Conservation (phyloP, 2,888 invertebrate species). For the Synergus itoensis region DNA sequence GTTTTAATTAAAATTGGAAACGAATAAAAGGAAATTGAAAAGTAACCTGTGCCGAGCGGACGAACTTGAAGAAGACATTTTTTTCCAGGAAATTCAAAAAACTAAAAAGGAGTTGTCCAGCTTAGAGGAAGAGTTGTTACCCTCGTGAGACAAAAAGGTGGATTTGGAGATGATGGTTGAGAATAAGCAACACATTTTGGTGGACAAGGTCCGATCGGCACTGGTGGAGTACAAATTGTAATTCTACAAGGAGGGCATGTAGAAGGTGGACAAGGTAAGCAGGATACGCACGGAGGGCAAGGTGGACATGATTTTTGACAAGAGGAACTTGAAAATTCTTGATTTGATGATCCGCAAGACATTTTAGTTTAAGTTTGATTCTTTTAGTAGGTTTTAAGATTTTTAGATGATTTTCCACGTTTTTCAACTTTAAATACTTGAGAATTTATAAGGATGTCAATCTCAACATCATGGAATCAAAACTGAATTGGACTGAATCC, state of each 20-base stretch:
- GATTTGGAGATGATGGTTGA: constrained; percentile 54
- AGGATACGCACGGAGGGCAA: constrained; percentile 63
- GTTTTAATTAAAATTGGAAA: too few species aligned
- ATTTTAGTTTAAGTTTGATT: background rate
- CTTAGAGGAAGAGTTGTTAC: constrained; percentile 53
- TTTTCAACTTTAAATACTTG: background rate
- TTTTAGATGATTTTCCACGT: background rate
- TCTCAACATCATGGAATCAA: background rate
- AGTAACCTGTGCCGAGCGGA: constrained; percentile 63
- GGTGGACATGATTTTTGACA: constrained; percentile 43
- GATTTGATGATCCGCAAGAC: background rate
- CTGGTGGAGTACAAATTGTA: constrained; percentile 66
- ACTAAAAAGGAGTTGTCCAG: constrained; percentile 52
- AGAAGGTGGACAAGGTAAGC: constrained; percentile 56
- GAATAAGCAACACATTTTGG: constrained; percentile 65
- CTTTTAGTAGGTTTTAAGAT: background rate
- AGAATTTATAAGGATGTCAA: background rate
- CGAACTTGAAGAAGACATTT: constrained; percentile 21
- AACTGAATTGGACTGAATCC: background rate
- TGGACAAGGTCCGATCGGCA: constrained; percentile 66
- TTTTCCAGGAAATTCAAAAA: background rate
- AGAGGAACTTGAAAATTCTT: background rate
- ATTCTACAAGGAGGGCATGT: constrained; percentile 62
- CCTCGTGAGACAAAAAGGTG: constrained; percentile 57
- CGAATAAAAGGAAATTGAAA: background rate